A percentile compares a stretch with the other conserved stretches of the same genome.
phyloP scores from a whole-genome alignment of 2,888 invertebrate genomes.

The Cylloceria caligata region DNA sequence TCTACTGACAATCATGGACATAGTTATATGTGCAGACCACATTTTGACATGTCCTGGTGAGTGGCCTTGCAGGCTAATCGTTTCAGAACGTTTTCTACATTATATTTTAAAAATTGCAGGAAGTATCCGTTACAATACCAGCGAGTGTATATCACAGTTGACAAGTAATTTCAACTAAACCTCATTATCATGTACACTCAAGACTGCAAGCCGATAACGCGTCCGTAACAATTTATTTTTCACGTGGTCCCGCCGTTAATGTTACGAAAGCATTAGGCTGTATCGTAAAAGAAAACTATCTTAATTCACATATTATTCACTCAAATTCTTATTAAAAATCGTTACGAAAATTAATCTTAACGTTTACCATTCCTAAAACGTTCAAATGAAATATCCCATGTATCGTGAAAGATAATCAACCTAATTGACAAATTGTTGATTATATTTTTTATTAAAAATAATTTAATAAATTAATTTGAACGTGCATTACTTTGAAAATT shows the following conservation, averaged over 20 bases:
- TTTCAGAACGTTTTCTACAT: constrained; percentile 1
- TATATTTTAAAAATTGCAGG: constrained; percentile 15
- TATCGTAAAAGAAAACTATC: neutral
- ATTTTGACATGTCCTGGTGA: constrained; percentile 23
- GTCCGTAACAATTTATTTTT: constrained; percentile 53
- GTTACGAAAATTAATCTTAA: too few species aligned
- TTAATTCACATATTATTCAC: too few species aligned
- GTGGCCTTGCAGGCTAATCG: constrained; percentile 12
- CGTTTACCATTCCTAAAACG: too few species aligned
- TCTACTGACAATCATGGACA: constrained; percentile 23
- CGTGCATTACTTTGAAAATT: too few species aligned
- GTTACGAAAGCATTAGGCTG: neutral
- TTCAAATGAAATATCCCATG: too few species aligned
- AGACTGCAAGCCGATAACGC: constrained; percentile 42
- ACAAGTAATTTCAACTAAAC: constrained; percentile 19
- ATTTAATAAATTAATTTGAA: too few species aligned
- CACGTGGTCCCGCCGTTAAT: neutral
- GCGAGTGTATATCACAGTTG: neutral
- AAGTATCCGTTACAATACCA: constrained; percentile 24
- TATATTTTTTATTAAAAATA: too few species aligned
- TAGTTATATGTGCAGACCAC: constrained; percentile 5
- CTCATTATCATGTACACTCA: constrained; percentile 39
- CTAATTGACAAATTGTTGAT: too few species aligned
- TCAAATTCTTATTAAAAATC: too few species aligned
- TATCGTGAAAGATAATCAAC: too few species aligned